These are phyloP conservation scores for Trissolcus japonicus DNA, from an alignment of 2,888 invertebrate genomes.

Conservation along the genomic window DNA sequence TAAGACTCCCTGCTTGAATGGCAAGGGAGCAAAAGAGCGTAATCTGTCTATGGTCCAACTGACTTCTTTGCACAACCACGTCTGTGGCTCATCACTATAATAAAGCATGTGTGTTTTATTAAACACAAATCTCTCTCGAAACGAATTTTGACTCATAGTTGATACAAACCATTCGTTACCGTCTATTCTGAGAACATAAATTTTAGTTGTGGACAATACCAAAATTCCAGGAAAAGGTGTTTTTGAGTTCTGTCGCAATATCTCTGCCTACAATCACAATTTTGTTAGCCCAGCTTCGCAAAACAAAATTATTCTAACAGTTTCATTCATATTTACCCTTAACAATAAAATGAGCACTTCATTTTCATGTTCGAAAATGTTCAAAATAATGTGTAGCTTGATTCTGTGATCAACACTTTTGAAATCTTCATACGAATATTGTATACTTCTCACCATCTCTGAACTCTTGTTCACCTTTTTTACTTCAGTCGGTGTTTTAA, in stretches of 20 bases:
- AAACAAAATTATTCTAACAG: conserved; percentile 1
- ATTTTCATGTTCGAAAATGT: conserved; percentile 78
- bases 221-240: conserved; percentile 76
- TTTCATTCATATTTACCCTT: conserved; percentile 64
- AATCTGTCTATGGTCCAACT: conserved; percentile 77
- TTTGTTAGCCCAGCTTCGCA: conserved; percentile 2
- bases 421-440: conserved; percentile 79
- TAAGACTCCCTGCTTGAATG: conserved; percentile 79
- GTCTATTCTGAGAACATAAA: conserved; percentile 78
- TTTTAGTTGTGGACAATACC: conserved; percentile 78
- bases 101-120: not conserved
- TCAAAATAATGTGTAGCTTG: conserved; percentile 79
- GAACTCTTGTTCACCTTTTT: conserved; percentile 66
- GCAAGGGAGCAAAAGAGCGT: conserved; percentile 76
- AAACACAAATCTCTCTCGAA: not conserved
- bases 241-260: conserved; percentile 74
- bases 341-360: conserved; percentile 79
- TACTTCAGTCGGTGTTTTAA: conserved; percentile 66
- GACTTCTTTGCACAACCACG: conserved; percentile 78
- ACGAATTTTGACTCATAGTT: not conserved
- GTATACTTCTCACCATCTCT: conserved; percentile 70
- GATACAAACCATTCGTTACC: conserved; percentile 74
- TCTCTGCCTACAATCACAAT: conserved; percentile 66
- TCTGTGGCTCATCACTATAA: conserved; percentile 77
- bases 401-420: conserved; percentile 79